Base-by-base conservation (phyloP, 2,888 invertebrate species). In the Sesia apiformis region DNA sequence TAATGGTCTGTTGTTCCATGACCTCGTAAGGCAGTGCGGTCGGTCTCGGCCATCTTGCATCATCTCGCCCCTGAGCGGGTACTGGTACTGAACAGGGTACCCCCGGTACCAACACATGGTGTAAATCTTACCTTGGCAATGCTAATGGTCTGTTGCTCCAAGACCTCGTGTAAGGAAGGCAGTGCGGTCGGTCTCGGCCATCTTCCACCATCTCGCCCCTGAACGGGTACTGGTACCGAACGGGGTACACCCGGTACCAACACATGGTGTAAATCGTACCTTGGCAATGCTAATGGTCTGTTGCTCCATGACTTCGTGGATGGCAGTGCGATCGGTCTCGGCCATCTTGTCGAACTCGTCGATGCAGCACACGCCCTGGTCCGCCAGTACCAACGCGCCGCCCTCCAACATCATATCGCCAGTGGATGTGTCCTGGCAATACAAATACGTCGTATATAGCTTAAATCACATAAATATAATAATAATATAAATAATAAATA, bases 291-390 rank as follows among this genome's bases (percentile, higher is more conserved):
- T 98, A 63, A 99, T 98, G 7, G 99, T 99, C 89, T 99, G 99
- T 74, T 99, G 99, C 87, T 99, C 99, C 98, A 98, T 98, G 49
- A 98, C 98, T 90, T 98, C 98, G 80, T 98, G 98, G 65, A 98
- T 98, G 55, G 98, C 97, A 0, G 97, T 97, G 71, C 98, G 92
- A 84, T 99, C 99, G 49, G 88, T 83, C 63, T 99, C 99, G 52
- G 97, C 96, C 99, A 99, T 98, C 90, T 99, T 99, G 89, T 99
- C 99, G 81, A 99, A 99, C 90, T 99, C 99, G 80, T 99, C 99
- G 78, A 99, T 99, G 83, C 99, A 99, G 81, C 99, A 99, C 56
- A 98, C 95, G 54, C 98, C 98, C 76, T 97, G 95, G 86, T 99
- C 98, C 1, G 98, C 98, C 62, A 99, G 84, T 43, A 99, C 99